Evolutionary conservation across 1,140 invertebrate genomes (phyloP).

Genomic region (Ips typographus): DNA sequence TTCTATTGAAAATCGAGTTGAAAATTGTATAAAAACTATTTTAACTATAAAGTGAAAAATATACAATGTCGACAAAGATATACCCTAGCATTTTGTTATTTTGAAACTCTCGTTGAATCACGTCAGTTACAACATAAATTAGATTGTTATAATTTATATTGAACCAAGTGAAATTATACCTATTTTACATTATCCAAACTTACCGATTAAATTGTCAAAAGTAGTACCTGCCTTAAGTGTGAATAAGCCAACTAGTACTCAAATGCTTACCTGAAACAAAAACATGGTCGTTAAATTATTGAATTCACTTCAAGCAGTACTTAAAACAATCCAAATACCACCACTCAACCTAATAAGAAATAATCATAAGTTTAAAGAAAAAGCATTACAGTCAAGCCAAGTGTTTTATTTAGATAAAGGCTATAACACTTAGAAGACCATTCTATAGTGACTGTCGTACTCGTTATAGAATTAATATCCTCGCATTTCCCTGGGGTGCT

Average conservation of each 20-base stretch:
- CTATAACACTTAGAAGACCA: not conserved
- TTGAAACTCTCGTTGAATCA: not conserved
- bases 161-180: no score
- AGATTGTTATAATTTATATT: no score
- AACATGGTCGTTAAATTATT: no score
- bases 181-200: no score
- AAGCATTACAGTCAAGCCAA: not conserved
- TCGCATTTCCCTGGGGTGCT: not conserved
- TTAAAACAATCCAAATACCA: not conserved
- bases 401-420: not conserved
- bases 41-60: not conserved
- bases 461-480: not conserved
- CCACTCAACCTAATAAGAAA: not conserved
- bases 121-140: no score
- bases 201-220: no score
- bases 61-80: not conserved
- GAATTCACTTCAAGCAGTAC: no score
- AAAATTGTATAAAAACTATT: not conserved
- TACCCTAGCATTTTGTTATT: not conserved
- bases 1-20: not conserved
- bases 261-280: no score
- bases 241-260: no score
- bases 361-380: not conserved
- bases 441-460: not conserved
- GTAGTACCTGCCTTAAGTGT: no score